phyloP scores from a whole-genome alignment of 2,888 invertebrate species.

The Polyommatus icarus region DNA sequence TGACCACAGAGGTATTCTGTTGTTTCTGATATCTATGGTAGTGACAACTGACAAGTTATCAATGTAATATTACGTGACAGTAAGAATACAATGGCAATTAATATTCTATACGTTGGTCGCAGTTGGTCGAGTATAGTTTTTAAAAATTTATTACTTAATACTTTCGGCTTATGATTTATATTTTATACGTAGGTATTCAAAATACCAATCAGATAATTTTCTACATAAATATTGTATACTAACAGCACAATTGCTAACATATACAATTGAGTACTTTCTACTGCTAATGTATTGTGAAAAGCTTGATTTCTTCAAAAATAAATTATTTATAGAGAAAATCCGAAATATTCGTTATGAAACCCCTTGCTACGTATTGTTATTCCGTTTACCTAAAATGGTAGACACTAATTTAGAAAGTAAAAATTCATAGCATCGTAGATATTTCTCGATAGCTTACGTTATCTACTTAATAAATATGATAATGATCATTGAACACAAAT shows the following conservation, averaged over 20 bases:
- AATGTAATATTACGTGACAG: too few relatives aligned
- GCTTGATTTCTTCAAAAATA: not conserved
- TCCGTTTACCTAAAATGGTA: conserved; percentile 24
- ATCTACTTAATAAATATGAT: conserved; percentile 5
- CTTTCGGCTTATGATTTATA: too few relatives aligned
- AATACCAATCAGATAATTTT: not conserved
- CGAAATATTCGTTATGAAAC: conserved; percentile 15
- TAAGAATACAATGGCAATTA: too few relatives aligned
- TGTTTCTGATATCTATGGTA: too few relatives aligned
- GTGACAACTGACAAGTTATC: too few relatives aligned
- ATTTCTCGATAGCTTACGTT: conserved; percentile 1
- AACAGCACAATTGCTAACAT: not conserved
- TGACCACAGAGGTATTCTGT: too few relatives aligned
- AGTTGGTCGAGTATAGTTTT: too few relatives aligned
- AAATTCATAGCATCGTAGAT: conserved; percentile 16
- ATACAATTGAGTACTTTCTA: not conserved
- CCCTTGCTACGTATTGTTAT: not conserved
- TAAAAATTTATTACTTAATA: too few relatives aligned
- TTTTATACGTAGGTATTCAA: too few relatives aligned
- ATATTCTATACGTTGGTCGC: too few relatives aligned
- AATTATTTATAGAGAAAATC: not conserved
- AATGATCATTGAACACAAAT: not conserved
- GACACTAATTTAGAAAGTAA: conserved; percentile 21
- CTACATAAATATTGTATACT: not conserved
- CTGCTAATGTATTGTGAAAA: not conserved